Conservation (phyloP, 2,888 invertebrate genomes). For the Taphrorychus bicolor region DNA sequence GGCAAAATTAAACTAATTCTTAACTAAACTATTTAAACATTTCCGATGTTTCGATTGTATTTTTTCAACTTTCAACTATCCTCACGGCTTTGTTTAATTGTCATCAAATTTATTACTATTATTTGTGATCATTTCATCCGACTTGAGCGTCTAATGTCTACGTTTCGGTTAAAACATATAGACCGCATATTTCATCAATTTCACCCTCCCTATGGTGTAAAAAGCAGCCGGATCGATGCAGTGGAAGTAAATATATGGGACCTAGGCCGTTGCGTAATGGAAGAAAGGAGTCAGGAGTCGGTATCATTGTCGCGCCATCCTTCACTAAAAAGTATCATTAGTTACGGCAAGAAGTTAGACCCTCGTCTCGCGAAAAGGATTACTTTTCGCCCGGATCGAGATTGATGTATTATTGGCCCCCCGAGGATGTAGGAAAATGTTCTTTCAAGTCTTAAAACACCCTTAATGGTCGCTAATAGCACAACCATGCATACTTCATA, state of each 20-base stretch:
- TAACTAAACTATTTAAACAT: too few species aligned
- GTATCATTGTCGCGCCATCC: conserved; percentile 41
- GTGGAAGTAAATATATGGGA: conserved; percentile 34
- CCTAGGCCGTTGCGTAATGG: conserved; percentile 38
- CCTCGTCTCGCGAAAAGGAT: conserved; percentile 42
- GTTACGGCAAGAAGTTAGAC: conserved; percentile 43
- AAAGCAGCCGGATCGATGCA: conserved; percentile 19
- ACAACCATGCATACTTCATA: too few species aligned
- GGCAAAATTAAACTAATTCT: too few species aligned
- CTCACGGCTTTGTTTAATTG: too few species aligned
- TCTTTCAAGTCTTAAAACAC: too few species aligned
- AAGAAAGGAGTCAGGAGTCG: conserved; percentile 42
- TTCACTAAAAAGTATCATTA: conserved; percentile 43
- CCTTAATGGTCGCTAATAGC: neutral
- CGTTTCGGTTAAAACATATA: too few species aligned
- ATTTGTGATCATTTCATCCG: too few species aligned
- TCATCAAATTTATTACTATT: too few species aligned
- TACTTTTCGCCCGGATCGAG: conserved; percentile 38
- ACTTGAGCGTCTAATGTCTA: too few species aligned
- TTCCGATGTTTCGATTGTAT: too few species aligned
- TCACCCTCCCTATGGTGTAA: neutral
- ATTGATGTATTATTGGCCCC: conserved; percentile 36
- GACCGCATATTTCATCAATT: neutral
- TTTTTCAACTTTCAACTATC: too few species aligned
- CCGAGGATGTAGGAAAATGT: conserved; percentile 23